These are phyloP conservation scores for Hypothenemus hampei DNA, from an alignment of 1,140 invertebrate genomes.

Conservation along the genomic window DNA sequence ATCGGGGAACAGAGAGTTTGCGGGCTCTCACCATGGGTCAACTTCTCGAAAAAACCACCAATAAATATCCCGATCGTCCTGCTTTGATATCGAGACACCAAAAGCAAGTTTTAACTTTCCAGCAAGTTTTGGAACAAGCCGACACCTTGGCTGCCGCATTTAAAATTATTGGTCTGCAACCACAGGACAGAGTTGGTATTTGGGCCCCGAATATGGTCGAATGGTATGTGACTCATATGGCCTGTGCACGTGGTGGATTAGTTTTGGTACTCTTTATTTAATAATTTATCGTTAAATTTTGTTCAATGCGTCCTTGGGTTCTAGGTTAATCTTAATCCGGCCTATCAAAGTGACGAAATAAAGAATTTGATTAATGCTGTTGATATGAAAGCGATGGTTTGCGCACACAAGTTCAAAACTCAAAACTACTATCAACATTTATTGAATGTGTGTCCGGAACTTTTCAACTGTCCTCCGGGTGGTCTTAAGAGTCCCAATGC, in stretches of 20 bases:
- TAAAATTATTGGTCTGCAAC: conserved; percentile 65
- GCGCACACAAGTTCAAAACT: conserved; percentile 58
- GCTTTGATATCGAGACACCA: conserved; percentile 59
- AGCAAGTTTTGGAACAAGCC: conserved; percentile 58
- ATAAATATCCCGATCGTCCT: conserved; percentile 53
- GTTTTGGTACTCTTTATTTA: conserved; percentile 56
- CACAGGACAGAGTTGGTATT: conserved; percentile 79
- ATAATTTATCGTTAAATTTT: background rate
- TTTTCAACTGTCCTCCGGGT: conserved; percentile 44
- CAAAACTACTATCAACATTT: conserved; percentile 72
- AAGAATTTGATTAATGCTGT: conserved; percentile 77
- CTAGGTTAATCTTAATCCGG: conserved; percentile 79
- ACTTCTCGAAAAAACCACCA: conserved; percentile 52
- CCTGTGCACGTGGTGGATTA: conserved; percentile 73
- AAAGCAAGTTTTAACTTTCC: conserved; percentile 57
- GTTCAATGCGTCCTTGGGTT: conserved; percentile 15
- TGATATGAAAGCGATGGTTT: conserved; percentile 64
- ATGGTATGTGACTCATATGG: conserved; percentile 76
- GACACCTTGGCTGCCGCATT: conserved; percentile 79
- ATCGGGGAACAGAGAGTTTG: conserved; percentile 54
- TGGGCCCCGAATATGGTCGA: conserved; percentile 82
- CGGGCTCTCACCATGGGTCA: conserved; percentile 56
- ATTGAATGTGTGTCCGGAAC: conserved; percentile 49
- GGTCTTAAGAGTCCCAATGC: conserved; percentile 40
- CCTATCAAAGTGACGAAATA: conserved; percentile 71